These are phyloP conservation scores for Chaetophractus vellerosus DNA, from an alignment of 2,797 vertebrate genomes.

Conservation along the genomic window DNA sequence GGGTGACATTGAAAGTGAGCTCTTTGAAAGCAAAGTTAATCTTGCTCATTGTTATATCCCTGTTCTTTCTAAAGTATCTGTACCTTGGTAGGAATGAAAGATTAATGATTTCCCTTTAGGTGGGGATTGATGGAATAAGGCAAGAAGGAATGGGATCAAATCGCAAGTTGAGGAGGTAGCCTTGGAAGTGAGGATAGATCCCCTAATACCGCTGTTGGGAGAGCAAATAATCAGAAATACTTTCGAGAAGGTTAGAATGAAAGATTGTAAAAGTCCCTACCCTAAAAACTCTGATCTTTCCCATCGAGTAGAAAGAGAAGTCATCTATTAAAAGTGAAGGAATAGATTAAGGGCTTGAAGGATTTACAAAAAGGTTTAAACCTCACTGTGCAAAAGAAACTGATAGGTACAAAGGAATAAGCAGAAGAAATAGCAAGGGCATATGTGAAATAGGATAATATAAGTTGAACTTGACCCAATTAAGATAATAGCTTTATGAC, in stretches of 20 bases:
- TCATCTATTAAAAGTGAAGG: background rate
- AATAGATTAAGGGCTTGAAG: background rate
- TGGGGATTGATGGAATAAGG: background rate
- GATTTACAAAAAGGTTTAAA: background rate
- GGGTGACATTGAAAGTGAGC: background rate
- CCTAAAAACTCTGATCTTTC: background rate
- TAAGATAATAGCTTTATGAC: background rate
- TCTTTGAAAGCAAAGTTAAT: slow-evolving; percentile 13
- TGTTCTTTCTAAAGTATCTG: background rate
- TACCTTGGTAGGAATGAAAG: slow-evolving; percentile 27
- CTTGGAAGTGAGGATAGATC: background rate
- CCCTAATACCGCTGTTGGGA: background rate
- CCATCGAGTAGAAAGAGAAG: background rate
- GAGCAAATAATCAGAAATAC: background rate
- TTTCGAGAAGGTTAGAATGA: background rate
- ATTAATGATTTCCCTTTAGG: slow-evolving; percentile 22
- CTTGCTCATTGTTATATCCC: background rate
- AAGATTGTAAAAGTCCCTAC: background rate
- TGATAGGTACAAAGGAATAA: background rate
- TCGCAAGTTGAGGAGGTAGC: background rate
- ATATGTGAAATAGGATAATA: background rate
- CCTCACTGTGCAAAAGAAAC: background rate
- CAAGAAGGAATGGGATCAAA: background rate
- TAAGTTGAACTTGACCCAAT: background rate
- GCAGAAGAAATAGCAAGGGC: background rate